These are phyloP conservation scores for Caenorhabditis afra DNA, from an alignment of 2,888 invertebrate species.

Conservation along the genomic window DNA sequence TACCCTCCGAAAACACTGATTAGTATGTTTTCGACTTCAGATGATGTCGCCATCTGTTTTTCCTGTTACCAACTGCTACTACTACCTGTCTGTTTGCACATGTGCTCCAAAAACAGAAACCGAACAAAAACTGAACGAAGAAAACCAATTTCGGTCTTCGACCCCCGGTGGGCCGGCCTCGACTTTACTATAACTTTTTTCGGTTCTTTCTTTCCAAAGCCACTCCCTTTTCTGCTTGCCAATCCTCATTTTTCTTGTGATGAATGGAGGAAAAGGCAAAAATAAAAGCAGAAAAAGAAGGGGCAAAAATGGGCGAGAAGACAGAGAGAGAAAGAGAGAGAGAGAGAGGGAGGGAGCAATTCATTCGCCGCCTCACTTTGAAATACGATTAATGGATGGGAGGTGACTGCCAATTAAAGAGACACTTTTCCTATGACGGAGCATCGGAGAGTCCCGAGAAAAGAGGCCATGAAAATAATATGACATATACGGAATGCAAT, in stretches of 20 bases:
- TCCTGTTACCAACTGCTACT: background rate
- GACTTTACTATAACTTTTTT: constrained; percentile 53
- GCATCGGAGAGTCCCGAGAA: constrained; percentile 4
- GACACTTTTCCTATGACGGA: constrained; percentile 16
- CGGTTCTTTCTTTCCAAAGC: constrained; percentile 17
- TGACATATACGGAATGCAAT: constrained; percentile 46
- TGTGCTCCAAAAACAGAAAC: background rate
- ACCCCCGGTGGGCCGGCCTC: constrained; percentile 18
- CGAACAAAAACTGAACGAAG: constrained; percentile 6
- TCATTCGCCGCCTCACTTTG: constrained; percentile 43
- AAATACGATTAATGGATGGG: constrained; percentile 60
- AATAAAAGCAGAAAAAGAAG: constrained; percentile 41
- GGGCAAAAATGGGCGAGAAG: background rate
- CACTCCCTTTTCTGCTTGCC: constrained; percentile 35
- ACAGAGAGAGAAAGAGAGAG: background rate
- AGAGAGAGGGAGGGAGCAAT: constrained; percentile 29
- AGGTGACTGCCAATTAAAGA: constrained; percentile 57
- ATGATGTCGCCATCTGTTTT: background rate
- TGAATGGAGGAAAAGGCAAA: constrained; percentile 58
- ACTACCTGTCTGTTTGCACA: no score
- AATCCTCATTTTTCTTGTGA: constrained; percentile 55
- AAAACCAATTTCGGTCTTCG: constrained; percentile 45
- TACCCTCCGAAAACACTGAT: no score
- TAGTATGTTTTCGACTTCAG: background rate
- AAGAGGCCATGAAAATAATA: constrained; percentile 33